Percentiles rank a stretch among this genome's conserved stretches.
These are phyloP conservation scores for Neomorphus geoffroyi DNA, from an alignment of 2,797 vertebrate species.

Conservation along the genomic window DNA sequence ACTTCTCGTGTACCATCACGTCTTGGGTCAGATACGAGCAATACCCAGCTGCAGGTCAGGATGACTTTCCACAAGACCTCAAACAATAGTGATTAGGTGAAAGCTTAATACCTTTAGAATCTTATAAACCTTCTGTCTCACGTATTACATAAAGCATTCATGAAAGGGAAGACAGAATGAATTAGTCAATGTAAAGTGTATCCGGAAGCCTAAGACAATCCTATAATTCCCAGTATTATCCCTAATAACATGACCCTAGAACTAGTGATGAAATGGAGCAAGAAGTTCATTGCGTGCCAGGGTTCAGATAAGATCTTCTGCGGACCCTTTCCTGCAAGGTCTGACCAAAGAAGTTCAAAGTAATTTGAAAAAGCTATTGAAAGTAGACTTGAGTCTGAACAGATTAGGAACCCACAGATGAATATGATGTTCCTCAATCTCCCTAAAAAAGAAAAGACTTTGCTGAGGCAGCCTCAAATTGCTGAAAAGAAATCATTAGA, in stretches of 20 bases:
- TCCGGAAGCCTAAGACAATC: slow-evolving; percentile 8
- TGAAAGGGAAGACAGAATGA: slow-evolving; percentile 46
- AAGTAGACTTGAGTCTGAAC: neutral
- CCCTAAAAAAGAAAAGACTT: neutral
- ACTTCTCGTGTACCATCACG: slow-evolving; percentile 30
- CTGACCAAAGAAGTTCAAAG: slow-evolving; percentile 1
- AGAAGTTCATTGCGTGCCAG: neutral
- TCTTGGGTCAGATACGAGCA: slow-evolving; percentile 2
- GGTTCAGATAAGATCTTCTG: slow-evolving; percentile 3
- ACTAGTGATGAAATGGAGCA: slow-evolving; percentile 25
- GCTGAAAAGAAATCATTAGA: neutral
- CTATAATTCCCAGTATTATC: slow-evolving; percentile 38
- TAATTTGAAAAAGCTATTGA: neutral
- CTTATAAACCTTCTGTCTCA: slow-evolving; percentile 12
- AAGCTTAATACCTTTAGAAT: slow-evolving; percentile 22
- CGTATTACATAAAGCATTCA: slow-evolving; percentile 1
- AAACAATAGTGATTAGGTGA: slow-evolving; percentile 25
- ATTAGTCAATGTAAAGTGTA: slow-evolving; percentile 19
- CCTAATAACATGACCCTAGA: slow-evolving; percentile 8
- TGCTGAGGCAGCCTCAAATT: neutral
- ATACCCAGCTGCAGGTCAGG: slow-evolving; percentile 13
- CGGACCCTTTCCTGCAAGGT: neutral
- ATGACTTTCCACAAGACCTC: neutral
- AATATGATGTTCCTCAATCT: neutral
- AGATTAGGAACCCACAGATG: neutral